Base-by-base conservation (phyloP, 2,113 vertebrate genomes). In the Halcyon malimbica region DNA sequence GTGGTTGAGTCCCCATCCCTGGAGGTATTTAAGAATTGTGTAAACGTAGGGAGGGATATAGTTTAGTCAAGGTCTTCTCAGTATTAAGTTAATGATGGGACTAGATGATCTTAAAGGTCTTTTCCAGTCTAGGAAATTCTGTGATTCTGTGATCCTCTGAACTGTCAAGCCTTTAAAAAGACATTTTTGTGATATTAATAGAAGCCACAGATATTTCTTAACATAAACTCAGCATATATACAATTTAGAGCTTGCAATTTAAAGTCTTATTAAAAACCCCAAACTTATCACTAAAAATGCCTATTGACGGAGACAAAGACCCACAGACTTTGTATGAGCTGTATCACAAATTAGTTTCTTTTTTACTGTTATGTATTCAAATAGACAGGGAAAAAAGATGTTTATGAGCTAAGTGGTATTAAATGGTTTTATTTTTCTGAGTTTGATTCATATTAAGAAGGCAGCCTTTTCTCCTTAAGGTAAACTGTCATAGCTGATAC, bases 381-480 rank as follows among this genome's bases (percentile, higher is more conserved):
- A 42, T 28, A 74, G 37, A 41, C 23, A 91, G 80, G 16, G 13
- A 70, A 48, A 70, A 67, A 86, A 21, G 4, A 84, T 79, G 14
- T 3, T 76, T 73, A 62, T 76, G 53, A 54, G 15, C 46, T 71
- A 86, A 84, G 28, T 39, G 19, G 4, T 83, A 56, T 21, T 79
- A 95, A 95, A 84, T 62, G 37, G 48, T 92, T 95, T 91, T 71
- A 57, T 60, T 95, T 83, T 89, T 84, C 48, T 86, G 54, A 60
- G 20, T 91, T 94, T 64, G 9, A 62, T 59, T 97, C 75, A 19
- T 54, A 81, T 33, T 75, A 90, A 70, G 35, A 39, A 4, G 42
- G 31, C 12, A 73, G 80, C 6, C 29, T 91, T 82, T 96, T 94
- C 65, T 76, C 65, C 96, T 79, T 94, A 41, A 96, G 25, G 54